phyloP scores from a whole-genome alignment of 2,888 invertebrate species.

The Spisula solida region DNA sequence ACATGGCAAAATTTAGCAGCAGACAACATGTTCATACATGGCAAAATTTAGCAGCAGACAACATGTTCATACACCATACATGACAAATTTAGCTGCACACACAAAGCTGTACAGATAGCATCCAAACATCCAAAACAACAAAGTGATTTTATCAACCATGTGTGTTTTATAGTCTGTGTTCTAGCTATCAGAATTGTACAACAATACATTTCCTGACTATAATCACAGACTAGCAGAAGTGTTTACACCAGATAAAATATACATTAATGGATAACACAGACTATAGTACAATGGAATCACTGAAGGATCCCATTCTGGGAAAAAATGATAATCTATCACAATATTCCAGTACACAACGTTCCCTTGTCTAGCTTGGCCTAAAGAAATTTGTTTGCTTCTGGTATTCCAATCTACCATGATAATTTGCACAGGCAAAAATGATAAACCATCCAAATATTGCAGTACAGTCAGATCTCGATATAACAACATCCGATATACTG shows the following conservation, averaged over 20 bases:
- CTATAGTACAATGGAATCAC: neutral
- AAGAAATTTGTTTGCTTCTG: neutral
- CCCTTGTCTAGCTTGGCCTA: neutral
- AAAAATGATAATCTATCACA: neutral
- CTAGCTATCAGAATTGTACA: neutral
- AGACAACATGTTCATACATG: neutral
- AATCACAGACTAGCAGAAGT: neutral
- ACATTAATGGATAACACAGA: neutral
- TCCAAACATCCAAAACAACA: neutral
- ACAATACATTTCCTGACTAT: neutral
- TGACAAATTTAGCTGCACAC: neutral
- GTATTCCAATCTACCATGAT: neutral
- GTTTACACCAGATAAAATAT: neutral
- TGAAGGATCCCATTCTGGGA: neutral
- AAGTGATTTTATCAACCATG: conserved; percentile 5
- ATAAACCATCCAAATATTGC: no score
- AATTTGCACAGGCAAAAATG: no score
- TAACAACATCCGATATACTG: no score
- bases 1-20: neutral
- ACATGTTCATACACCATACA: neutral
- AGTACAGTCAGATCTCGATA: no score
- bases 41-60: neutral
- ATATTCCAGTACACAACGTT: neutral
- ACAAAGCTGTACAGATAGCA: neutral
- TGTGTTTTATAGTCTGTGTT: neutral